Base-by-base conservation (phyloP, 2,113 vertebrate species). In the Brachypodius melanocephalos region DNA sequence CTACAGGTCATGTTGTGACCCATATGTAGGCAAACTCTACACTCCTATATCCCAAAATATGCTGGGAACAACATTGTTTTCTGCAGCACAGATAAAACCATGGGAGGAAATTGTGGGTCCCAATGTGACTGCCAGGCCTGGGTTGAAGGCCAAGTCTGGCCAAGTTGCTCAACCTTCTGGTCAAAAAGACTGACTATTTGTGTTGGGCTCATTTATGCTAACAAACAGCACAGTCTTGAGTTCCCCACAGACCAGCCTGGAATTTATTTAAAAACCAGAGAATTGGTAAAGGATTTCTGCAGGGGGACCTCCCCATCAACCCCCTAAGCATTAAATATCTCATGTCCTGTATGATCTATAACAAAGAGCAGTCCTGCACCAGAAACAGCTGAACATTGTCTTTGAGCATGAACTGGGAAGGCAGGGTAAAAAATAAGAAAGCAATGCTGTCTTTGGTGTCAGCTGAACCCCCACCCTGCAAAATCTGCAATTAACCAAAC, bases 71-170 rank as follows among this genome's bases (percentile, higher is more conserved):
- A 71, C 38, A 58, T 12, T 76, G 61, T 55, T 88, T 92, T 80
- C 79, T 92, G 73, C 63, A 85, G 63, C 26, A 79, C 75, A 83
- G 46, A 73, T 54, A 62, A 92, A 92, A 73, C 32, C 63, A 67
- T 14, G 55, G 58, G 77, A 95, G 92, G 94, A 96, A 97, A 77
- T 45, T 59, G 79, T 80, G 72, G 63, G 68, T 91, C 90, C 49
- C 68, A 81, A 2, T 0, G 2, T 73, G 75, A 90, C 80, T 51
- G 6, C 75, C 52, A 65, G 94, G 67, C 51, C 40, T 40, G 65
- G 68, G 68, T 74, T 74, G 95, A 92, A 63, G 77, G 87, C 93
- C 90, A 93, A 90, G 67, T 71, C 38, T 62, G 83, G 83, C 2
- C 3, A 19, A 78, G 59, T 92, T 95, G 83, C 90, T 88, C 40